Evolutionary conservation across 2,888 invertebrate species (phyloP).

Genomic region (Amphiduros pacificus): DNA sequence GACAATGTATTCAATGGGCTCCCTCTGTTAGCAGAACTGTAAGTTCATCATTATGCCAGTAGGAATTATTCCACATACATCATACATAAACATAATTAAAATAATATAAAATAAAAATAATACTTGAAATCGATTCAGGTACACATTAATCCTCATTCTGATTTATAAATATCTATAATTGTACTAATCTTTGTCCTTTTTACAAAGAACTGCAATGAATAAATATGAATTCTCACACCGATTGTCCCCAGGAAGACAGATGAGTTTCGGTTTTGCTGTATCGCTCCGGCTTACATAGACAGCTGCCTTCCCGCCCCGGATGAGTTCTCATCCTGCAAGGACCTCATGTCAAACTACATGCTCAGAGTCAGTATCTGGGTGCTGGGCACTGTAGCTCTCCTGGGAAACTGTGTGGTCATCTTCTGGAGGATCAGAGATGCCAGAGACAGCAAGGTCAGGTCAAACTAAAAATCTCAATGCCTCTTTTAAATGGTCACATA

Average conservation of each 20-base stretch:
- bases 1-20: slow-evolving; percentile 51
- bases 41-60: too few species aligned
- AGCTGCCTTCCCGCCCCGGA: slow-evolving; percentile 51
- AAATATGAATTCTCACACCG: background rate
- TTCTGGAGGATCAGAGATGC: slow-evolving; percentile 54
- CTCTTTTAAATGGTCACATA: too few species aligned
- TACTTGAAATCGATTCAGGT: too few species aligned
- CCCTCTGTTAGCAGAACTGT: slow-evolving; percentile 41
- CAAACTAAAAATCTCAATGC: too few species aligned
- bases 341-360: slow-evolving; percentile 55
- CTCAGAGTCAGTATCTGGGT: slow-evolving; percentile 52
- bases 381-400: slow-evolving; percentile 46
- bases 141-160: background rate
- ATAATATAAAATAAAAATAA: too few species aligned
- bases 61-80: too few species aligned
- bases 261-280: slow-evolving; percentile 60
- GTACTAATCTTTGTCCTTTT: background rate
- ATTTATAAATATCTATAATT: slow-evolving; percentile 3
- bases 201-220: background rate
- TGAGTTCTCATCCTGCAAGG: slow-evolving; percentile 57
- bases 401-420: slow-evolving; percentile 51
- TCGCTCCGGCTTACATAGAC: slow-evolving; percentile 50
- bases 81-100: too few species aligned
- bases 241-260: slow-evolving; percentile 39
- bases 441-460: slow-evolving; percentile 61